Conservation (phyloP, 2,888 invertebrate species). For the Nymphalis polychloros region DNA sequence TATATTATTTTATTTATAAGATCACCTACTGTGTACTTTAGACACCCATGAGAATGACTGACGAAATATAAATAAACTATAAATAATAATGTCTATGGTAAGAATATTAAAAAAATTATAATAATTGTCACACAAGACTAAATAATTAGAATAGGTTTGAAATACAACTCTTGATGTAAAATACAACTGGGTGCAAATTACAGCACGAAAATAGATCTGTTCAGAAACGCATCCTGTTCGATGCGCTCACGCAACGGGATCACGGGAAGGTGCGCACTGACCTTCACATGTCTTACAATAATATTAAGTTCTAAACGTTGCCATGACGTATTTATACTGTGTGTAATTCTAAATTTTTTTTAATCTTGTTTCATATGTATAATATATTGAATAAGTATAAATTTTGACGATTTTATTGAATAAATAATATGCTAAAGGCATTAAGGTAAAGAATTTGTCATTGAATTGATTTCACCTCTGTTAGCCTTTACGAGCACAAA, state of each 20-base stretch:
- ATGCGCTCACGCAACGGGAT: constrained; percentile 34
- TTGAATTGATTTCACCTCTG: too few species aligned
- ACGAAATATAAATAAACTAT: too few species aligned
- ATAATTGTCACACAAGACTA: not conserved
- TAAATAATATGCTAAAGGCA: too few species aligned
- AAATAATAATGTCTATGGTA: too few species aligned
- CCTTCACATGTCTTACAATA: constrained; percentile 11
- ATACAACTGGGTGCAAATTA: constrained; percentile 19
- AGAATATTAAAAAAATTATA: not conserved
- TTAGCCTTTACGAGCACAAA: too few species aligned
- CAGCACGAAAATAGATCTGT: constrained; percentile 29
- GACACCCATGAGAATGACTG: too few species aligned
- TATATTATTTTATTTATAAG: too few species aligned
- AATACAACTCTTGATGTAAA: constrained; percentile 6
- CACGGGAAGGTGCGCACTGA: constrained; percentile 21
- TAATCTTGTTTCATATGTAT: not conserved
- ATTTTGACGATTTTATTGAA: too few species aligned
- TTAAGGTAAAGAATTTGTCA: too few species aligned
- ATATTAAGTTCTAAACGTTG: not conserved
- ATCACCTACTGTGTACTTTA: too few species aligned
- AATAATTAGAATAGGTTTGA: not conserved
- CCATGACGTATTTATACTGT: not conserved
- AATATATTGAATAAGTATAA: too few species aligned
- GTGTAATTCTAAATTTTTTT: not conserved
- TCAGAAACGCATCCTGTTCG: constrained; percentile 30